Percentiles rank a stretch among this genome's conserved stretches.
These are phyloP conservation scores for Epinotia demarniana DNA, from an alignment of 2,888 invertebrate genomes.

Conservation along the genomic window DNA sequence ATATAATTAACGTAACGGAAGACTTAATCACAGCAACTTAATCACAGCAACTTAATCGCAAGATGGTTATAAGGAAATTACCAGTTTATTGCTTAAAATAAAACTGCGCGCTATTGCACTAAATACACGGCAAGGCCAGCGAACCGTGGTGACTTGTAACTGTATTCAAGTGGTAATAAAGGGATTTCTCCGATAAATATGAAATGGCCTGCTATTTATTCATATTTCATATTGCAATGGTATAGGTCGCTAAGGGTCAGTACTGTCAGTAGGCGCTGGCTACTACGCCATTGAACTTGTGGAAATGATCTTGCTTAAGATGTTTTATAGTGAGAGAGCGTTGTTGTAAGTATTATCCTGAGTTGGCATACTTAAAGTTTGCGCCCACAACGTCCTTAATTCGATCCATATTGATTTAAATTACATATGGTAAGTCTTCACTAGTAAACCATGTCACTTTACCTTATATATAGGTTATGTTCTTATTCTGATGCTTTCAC, in stretches of 20 bases:
- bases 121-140: conserved; percentile 19
- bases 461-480: too few species aligned
- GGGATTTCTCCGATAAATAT: conserved; percentile 26
- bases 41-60: conserved; percentile 11
- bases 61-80: conserved; percentile 10
- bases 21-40: background rate
- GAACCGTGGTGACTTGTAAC: conserved; percentile 15
- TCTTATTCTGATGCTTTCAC: too few species aligned
- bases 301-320: conserved; percentile 5
- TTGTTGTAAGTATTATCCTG: too few species aligned
- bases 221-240: conserved; percentile 29
- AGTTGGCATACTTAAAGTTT: too few species aligned
- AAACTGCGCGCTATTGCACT: conserved; percentile 14
- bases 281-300: background rate
- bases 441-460: too few species aligned
- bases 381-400: too few species aligned
- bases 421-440: too few species aligned
- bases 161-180: conserved; percentile 27
- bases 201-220: background rate
- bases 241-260: conserved; percentile 32
- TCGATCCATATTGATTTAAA: too few species aligned
- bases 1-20: conserved; percentile 20
- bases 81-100: conserved; percentile 13
- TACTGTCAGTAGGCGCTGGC: conserved; percentile 7
- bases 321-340: too few species aligned